Evolutionary conservation across 2,113 vertebrate species (phyloP), one percentile per base, ranked within the genome.

Genomic region (Neotoma lepida): DNA sequence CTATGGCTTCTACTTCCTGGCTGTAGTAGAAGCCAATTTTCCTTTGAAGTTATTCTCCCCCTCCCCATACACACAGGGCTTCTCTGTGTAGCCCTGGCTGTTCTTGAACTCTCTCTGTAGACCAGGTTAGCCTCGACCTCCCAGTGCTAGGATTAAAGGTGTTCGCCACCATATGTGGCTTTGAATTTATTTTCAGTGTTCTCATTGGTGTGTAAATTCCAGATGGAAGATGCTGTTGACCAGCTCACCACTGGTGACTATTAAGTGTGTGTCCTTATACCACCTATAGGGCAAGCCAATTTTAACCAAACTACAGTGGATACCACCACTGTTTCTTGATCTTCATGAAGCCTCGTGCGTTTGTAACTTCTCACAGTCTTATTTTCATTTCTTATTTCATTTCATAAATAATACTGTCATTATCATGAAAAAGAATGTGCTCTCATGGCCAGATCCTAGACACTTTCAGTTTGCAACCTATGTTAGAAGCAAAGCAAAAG

Each of bases 401-500:
- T n/a, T n/a, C n/a, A 22, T 30, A 56, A 56, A 73, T 56, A 73
- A 30, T 70, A 2, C 2, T 28, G 33, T 15, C 44, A 86, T 51
- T 70, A 54, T 30, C 24, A 30, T 20, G 46, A 41, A 41, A 56
- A 56, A 30, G 46, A 49, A 28, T n/a, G 33, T 61, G 58, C 41
- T 61, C 81, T 82, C 13, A 3, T 22, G 13, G 18, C 39, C 76
- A 84, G 39, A 30, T 8, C 68, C 33, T 26, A 17, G 56, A 85
- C 46, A 49, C 26, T 88, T 94, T 46, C 9, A 63, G n/a, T 88
- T 96, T 89, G 9, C 35, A 87, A 5, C 12, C 35, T 93, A 30
- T 85, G 6, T 88, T 56, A 89, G 89, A 86, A 86, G 86, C 51
- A 90, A 86, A 87, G 10, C 66, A 82, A 51, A 96, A 63, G 73